Evolutionary conservation across 2,797 vertebrate species (phyloP).

Genomic region (Tragopan temminckii): DNA sequence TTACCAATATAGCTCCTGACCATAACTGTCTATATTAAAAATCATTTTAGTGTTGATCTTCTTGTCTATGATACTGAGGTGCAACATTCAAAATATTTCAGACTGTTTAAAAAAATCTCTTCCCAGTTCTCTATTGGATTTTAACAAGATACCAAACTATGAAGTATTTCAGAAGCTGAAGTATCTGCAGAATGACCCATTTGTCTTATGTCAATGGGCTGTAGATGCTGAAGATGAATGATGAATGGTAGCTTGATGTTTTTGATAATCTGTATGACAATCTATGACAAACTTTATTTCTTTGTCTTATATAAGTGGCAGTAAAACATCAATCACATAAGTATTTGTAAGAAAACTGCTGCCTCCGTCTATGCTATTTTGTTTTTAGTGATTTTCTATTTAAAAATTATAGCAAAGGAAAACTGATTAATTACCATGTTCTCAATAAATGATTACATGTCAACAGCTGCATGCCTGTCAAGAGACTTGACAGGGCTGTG

Average conservation of each 20-base stretch:
- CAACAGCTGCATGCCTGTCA: background rate
- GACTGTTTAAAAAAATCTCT: background rate
- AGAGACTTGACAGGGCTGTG: background rate
- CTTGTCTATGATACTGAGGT: background rate
- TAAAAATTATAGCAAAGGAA: background rate
- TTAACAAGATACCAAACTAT: background rate
- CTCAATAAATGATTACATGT: background rate
- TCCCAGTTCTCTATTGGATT: background rate
- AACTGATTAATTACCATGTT: rapidly evolving
- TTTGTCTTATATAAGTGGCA: background rate
- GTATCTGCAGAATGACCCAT: background rate
- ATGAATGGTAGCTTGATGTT: background rate
- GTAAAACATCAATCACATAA: background rate
- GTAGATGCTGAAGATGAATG: background rate
- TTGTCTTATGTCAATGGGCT: background rate
- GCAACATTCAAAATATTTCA: background rate
- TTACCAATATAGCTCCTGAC: background rate
- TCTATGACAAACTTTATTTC: background rate
- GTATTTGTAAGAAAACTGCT: background rate
- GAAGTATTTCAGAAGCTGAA: background rate
- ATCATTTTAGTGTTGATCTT: background rate
- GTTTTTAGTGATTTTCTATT: background rate
- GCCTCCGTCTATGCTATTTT: background rate
- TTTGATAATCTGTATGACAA: background rate
- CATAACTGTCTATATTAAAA: background rate